Evolutionary conservation across 2,797 vertebrate species (phyloP), one percentile per base, ranked within the genome.

Genomic region (Sandelia bainsii): DNA sequence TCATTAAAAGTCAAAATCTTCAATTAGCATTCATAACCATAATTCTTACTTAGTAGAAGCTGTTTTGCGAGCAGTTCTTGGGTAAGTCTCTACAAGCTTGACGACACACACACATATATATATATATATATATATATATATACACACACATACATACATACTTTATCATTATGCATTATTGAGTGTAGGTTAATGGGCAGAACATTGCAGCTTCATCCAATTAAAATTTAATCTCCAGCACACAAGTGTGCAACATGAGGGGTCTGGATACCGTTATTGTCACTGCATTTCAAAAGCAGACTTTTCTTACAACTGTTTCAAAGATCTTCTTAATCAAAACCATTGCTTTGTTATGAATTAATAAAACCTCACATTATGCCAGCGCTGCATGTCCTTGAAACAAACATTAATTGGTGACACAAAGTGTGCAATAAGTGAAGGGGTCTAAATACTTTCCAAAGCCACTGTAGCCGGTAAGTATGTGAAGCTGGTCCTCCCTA

Each of bases 391-490:
- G n/a, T 46, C 8, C 20, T 46, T 10, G 9, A 46, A 20, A 20
- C n/a, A 20, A 46, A 20, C n/a, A 42, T 42, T 42, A 12, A 22
- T 49, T n/a, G n/a, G 19, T 13, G 3, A 23, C 46, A 22, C 10
- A 23, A 49, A 23, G 4, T 49, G 20, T 49, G 20, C 46, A 11
- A 49, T 20, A 49, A 49, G 20, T 49, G 46, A 49, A 49, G 46
- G 46, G 46, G 46, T 49, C 46, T 49, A 23, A 49, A 49, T 49
- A 49, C 46, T 49, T 49, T 23, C 46, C 11, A 10, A 49, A 49
- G 46, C 90, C 85, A 20, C 8, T n/a, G 19, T 20, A 82, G 90
- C 90, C 85, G 90, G 92, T 93, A 93, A 94, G 91, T 93, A 91
- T 91, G 87, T 91, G 81, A 91, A 87, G 85, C 91, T 52, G 73